A percentile compares a stretch with the other conserved stretches of the same genome.
Evolutionary conservation across 2,888 invertebrate species (phyloP).

Genomic region (Eupeodes luniger): DNA sequence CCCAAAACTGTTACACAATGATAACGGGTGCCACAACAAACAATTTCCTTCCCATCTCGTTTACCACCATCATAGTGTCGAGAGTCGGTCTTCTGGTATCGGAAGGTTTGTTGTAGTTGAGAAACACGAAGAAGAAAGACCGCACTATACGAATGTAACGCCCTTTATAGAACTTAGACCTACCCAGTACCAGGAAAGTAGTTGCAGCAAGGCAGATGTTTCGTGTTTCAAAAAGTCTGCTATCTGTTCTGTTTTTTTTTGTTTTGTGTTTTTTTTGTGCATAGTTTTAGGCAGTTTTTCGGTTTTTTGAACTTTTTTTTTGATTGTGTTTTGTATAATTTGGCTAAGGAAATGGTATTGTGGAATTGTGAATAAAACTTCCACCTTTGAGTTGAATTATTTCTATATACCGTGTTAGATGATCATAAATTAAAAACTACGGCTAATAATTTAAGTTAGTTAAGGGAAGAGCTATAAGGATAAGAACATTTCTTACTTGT

Average conservation of each 20-base stretch:
- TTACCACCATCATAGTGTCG: constrained; percentile 12
- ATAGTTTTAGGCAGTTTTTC: no score
- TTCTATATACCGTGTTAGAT: constrained; percentile 50
- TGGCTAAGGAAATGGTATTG: constrained; percentile 53
- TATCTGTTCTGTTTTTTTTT: background rate
- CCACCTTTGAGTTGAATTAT: no score
- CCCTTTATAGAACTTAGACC: background rate
- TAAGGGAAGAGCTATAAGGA: constrained; percentile 15
- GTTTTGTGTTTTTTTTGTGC: constrained; percentile 38
- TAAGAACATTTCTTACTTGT: constrained; percentile 36
- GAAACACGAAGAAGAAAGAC: constrained; percentile 25
- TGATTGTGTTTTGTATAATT: constrained; percentile 16
- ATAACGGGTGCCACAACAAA: constrained; percentile 64
- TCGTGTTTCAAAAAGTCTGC: constrained; percentile 47
- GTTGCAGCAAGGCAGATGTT: background rate
- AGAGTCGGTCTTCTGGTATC: background rate
- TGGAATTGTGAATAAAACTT: constrained; percentile 55
- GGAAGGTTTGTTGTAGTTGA: constrained; percentile 1
- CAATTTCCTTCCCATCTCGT: constrained; percentile 62
- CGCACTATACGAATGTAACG: background rate
- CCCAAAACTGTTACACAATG: constrained; percentile 57
- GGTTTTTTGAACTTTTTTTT: no score
- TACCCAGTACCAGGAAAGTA: background rate
- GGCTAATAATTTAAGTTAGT: constrained; percentile 70
- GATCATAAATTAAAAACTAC: constrained; percentile 72